These are phyloP conservation scores for Calliphora vomitoria DNA, from an alignment of 2,888 invertebrate genomes.

Conservation along the genomic window DNA sequence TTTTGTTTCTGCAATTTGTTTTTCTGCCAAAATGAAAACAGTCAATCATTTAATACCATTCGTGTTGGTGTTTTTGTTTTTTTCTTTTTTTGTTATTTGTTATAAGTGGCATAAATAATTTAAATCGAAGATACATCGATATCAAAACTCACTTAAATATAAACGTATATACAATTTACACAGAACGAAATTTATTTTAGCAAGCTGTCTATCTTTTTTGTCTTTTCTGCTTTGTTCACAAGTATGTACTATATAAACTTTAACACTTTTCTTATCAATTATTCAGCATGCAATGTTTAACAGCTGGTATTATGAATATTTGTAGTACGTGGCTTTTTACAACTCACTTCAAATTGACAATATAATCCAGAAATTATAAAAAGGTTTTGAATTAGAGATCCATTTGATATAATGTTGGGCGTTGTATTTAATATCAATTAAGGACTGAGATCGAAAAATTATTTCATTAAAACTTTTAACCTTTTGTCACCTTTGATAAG, in stretches of 20 bases:
- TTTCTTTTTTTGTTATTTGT: not conserved
- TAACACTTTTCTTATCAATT: conserved; percentile 27
- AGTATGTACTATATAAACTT: not conserved
- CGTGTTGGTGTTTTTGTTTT: conserved; percentile 16
- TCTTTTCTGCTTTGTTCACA: not conserved
- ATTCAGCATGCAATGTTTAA: conserved; percentile 30
- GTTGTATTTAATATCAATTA: no score
- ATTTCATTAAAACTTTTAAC: no score
- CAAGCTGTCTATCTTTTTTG: no score
- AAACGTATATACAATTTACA: not conserved
- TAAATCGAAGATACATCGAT: not conserved
- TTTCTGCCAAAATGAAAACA: conserved; percentile 19
- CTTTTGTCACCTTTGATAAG: no score
- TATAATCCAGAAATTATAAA: not conserved
- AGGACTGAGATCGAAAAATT: no score
- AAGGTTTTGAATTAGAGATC: no score
- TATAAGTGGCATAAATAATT: conserved; percentile 6
- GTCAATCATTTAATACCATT: conserved; percentile 32
- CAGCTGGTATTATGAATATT: conserved; percentile 28
- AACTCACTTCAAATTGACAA: not conserved
- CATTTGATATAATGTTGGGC: no score
- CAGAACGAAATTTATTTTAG: not conserved
- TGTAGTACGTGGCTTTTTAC: not conserved
- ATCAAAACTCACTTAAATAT: not conserved
- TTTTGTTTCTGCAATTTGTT: conserved; percentile 18